Evolutionary conservation across 2,797 vertebrate genomes (phyloP).

Genomic region (Gallinago stenura): DNA sequence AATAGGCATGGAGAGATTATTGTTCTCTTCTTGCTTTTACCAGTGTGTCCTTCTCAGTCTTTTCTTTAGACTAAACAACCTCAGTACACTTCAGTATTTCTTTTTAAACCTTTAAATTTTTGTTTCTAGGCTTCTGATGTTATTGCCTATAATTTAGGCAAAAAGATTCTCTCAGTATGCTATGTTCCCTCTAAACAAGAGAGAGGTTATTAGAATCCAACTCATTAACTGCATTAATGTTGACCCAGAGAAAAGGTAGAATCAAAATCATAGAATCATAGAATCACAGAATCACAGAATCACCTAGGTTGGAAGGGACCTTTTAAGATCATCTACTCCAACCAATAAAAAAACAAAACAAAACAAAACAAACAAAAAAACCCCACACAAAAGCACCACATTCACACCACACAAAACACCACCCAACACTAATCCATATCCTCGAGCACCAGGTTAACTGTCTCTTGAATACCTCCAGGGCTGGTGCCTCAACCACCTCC

Average conservation of each 20-base stretch:
- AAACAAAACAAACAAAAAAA: too few species aligned
- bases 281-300: too few species aligned
- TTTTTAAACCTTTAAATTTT: neutral
- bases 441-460: too few species aligned
- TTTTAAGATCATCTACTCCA: too few species aligned
- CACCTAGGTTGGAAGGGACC: too few species aligned
- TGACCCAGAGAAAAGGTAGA: neutral
- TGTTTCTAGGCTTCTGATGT: neutral
- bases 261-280: too few species aligned
- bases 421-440: too few species aligned
- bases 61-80: neutral
- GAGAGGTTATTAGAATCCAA: neutral
- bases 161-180: neutral
- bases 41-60: neutral
- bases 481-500: too few species aligned
- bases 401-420: too few species aligned
- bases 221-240: neutral
- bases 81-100: neutral
- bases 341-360: too few species aligned
- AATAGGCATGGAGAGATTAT: neutral
- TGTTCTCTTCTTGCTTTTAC: neutral
- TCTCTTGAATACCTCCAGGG: too few species aligned
- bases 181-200: neutral
- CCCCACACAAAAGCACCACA: too few species aligned
- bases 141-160: neutral